Conservation (phyloP, 2,113 vertebrate species). For the Pseudorectes ferrugineus region DNA sequence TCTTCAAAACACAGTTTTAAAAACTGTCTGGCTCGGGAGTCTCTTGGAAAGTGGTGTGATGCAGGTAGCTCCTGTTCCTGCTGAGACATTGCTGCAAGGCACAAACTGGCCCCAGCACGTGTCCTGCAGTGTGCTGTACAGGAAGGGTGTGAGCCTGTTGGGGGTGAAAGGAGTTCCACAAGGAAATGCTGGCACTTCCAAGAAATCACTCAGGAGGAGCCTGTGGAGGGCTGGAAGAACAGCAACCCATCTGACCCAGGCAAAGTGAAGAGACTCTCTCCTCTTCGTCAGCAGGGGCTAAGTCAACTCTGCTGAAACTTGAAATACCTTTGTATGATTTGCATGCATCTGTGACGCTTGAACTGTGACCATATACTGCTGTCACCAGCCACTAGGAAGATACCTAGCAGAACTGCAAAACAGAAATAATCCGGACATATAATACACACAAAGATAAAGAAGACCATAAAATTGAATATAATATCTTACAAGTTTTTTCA, state of each 20-base stretch:
- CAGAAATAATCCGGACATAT: neutral
- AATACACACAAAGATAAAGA: neutral
- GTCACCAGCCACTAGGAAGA: neutral
- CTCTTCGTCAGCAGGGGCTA: fast-evolving
- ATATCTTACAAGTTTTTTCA: neutral
- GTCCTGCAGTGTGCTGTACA: neutral
- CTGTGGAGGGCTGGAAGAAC: neutral
- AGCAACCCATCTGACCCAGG: neutral
- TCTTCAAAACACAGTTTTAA: fast-evolving
- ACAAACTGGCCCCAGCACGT: neutral
- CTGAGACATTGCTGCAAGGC: neutral
- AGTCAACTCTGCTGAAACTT: neutral
- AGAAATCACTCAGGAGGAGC: neutral
- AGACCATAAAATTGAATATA: neutral
- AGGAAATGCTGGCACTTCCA: neutral
- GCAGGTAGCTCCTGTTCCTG: neutral
- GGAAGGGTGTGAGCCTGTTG: conserved; percentile 17
- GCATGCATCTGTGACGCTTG: neutral
- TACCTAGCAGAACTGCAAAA: neutral
- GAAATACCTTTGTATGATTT: neutral
- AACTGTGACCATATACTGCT: neutral
- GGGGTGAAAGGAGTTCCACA: conserved; percentile 15
- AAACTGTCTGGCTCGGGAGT: neutral
- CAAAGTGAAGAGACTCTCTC: neutral
- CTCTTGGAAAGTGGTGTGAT: neutral